Conservation (phyloP, 2,888 invertebrate genomes). For the Cabera pusaria region DNA sequence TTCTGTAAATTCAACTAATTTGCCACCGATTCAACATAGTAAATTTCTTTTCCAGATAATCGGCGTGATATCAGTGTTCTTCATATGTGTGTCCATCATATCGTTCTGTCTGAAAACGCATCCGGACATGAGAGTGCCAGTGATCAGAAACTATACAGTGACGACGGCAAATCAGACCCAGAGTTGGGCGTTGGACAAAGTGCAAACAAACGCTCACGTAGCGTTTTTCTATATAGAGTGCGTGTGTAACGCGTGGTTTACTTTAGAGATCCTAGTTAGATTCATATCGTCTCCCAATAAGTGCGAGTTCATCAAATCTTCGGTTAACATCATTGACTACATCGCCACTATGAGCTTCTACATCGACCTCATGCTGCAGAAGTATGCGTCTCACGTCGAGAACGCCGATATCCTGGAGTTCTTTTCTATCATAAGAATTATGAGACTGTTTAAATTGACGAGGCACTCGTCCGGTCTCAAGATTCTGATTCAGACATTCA, state of each 20-base stretch:
- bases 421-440: constrained; percentile 98
- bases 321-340: constrained; percentile 99
- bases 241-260: constrained; percentile 99
- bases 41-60: constrained; percentile 90
- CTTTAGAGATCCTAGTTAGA: constrained; percentile 96
- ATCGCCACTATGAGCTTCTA: constrained; percentile 99
- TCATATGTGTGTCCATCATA: constrained; percentile 99
- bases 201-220: constrained; percentile 97
- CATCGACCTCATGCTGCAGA: constrained; percentile 95
- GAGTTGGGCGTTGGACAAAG: constrained; percentile 94
- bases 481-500: constrained; percentile 98
- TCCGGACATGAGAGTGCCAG: constrained; percentile 98
- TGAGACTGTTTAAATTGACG: constrained; percentile 98
- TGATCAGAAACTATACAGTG: constrained; percentile 91
- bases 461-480: constrained; percentile 98
- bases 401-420: constrained; percentile 98
- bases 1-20: constrained; percentile 10
- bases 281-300: constrained; percentile 97
- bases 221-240: constrained; percentile 99
- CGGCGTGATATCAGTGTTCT: constrained; percentile 99
- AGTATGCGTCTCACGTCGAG: constrained; percentile 95
- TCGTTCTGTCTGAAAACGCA: constrained; percentile 99
- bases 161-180: constrained; percentile 89
- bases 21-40: constrained; percentile 6
- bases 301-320: constrained; percentile 96